Conservation (phyloP, 2,888 invertebrate genomes). For the Ecdyonurus torrentis region DNA sequence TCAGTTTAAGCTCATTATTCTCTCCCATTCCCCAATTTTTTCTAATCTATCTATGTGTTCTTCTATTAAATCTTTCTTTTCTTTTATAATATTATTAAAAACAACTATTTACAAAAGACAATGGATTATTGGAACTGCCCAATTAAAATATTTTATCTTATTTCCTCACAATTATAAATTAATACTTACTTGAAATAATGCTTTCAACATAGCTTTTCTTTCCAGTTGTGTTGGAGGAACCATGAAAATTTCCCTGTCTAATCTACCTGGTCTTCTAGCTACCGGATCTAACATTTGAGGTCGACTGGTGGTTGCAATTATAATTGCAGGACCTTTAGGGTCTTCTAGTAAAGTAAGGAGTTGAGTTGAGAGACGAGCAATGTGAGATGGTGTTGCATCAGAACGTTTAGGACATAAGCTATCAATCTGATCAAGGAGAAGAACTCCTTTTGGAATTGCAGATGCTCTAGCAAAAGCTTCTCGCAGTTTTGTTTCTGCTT, state of each 20-base stretch:
- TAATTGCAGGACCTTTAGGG: slow-evolving; percentile 15
- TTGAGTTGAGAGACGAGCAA: slow-evolving; percentile 27
- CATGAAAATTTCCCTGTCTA: slow-evolving; percentile 29
- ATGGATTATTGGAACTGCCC: no score
- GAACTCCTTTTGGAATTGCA: slow-evolving; percentile 11
- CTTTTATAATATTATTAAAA: not conserved
- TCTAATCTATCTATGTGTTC: no score
- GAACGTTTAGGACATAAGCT: slow-evolving; percentile 13
- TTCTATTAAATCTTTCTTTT: no score
- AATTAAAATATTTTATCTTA: no score
- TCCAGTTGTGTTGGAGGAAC: not conserved
- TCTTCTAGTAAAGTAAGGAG: slow-evolving; percentile 32
- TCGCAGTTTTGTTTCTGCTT: slow-evolving; percentile 30
- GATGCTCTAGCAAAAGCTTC: slow-evolving; percentile 29
- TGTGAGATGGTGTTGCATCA: slow-evolving; percentile 22
- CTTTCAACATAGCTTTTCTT: not conserved
- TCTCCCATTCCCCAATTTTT: no score
- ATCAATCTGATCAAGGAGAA: slow-evolving; percentile 12
- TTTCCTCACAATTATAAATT: no score
- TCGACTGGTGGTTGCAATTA: slow-evolving; percentile 35
- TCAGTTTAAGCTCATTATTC: no score
- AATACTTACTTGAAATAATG: slow-evolving; percentile 22
- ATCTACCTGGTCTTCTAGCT: slow-evolving; percentile 33
- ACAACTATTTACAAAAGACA: not conserved
- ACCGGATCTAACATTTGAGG: slow-evolving; percentile 30